Conservation (phyloP, 2,888 invertebrate species). For the Matsumyia berberina region DNA sequence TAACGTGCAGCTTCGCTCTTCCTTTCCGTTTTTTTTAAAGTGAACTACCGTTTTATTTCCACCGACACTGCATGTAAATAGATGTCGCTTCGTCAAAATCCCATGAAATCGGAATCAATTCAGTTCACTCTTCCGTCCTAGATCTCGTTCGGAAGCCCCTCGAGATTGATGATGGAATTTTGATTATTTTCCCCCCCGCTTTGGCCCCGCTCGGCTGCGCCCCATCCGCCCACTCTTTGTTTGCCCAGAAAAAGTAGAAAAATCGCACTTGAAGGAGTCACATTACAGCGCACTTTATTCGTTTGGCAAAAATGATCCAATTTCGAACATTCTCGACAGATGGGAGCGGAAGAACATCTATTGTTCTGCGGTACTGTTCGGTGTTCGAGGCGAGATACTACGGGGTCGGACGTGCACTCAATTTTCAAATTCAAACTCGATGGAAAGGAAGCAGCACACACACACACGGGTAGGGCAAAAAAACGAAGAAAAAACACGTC, state of each 20-base stretch:
- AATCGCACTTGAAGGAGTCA: conserved; percentile 66
- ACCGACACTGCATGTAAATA: conserved; percentile 62
- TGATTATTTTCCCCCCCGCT: conserved; percentile 42
- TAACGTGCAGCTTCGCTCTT: conserved; percentile 22
- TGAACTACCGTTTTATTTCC: background rate
- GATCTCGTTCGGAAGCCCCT: conserved; percentile 50
- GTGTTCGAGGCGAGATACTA: background rate
- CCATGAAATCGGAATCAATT: conserved; percentile 72
- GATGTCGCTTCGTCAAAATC: conserved; percentile 70
- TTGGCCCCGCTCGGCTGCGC: background rate
- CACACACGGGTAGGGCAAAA: background rate
- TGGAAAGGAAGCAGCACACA: background rate
- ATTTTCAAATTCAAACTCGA: conserved; percentile 29
- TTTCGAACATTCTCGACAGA: conserved; percentile 59
- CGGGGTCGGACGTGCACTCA: conserved; percentile 37
- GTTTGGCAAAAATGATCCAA: conserved; percentile 65
- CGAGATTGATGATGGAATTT: conserved; percentile 73
- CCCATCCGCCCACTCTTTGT: conserved; percentile 8
- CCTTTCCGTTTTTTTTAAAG: background rate
- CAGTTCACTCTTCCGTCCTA: conserved; percentile 53
- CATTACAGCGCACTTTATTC: conserved; percentile 69
- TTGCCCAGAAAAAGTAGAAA: conserved; percentile 43
- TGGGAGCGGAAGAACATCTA: conserved; percentile 19
- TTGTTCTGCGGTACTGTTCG: conserved; percentile 37
- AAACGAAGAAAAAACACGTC: background rate